phyloP scores from a whole-genome alignment of 2,888 invertebrate genomes.

The Caenorhabditis parvicauda region DNA sequence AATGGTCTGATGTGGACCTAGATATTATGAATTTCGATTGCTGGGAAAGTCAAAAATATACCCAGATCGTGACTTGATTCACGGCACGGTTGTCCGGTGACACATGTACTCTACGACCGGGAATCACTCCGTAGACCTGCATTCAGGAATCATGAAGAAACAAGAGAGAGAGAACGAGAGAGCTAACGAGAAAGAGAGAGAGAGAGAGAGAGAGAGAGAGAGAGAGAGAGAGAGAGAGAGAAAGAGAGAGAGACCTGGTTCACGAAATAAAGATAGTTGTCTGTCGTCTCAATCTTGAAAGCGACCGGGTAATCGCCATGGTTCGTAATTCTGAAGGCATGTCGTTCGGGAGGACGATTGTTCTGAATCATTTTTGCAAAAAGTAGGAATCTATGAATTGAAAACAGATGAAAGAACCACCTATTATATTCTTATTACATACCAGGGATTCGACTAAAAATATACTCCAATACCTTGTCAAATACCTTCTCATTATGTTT shows the following conservation, averaged over 20 bases:
- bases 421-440: not conserved
- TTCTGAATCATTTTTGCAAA: conserved; percentile 6
- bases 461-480: too few species aligned
- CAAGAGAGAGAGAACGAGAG: too few species aligned
- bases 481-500: too few species aligned
- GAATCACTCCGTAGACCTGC: conserved; percentile 24
- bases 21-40: too few species aligned
- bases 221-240: not conserved
- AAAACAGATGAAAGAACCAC: not conserved
- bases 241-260: too few species aligned
- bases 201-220: conserved; percentile 3
- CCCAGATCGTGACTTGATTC: not conserved
- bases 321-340: conserved; percentile 23
- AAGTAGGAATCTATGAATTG: not conserved
- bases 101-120: conserved; percentile 15
- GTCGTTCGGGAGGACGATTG: conserved; percentile 23
- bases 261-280: conserved; percentile 40
- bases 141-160: not conserved
- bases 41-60: too few species aligned
- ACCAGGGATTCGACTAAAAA: not conserved
- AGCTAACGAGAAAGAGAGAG: not conserved
- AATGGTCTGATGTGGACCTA: conserved; percentile 3
- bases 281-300: conserved; percentile 36
- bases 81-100: conserved; percentile 4
- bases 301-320: conserved; percentile 39